Base-by-base conservation (phyloP, 1,140 invertebrate genomes). In the Dinoponera quadriceps region DNA sequence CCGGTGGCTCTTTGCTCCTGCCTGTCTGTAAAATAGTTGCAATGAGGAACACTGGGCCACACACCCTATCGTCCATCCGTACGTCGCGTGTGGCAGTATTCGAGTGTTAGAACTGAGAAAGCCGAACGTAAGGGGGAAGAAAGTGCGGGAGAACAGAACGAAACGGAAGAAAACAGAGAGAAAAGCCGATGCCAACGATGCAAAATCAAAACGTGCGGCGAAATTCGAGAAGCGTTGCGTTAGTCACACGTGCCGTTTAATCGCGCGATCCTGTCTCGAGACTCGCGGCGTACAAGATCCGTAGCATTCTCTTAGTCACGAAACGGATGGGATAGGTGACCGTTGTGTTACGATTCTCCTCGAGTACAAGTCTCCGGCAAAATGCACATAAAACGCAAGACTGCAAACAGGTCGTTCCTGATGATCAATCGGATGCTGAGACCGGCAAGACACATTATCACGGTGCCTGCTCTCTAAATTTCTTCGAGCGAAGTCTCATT, bases 351-450 rank as follows among this genome's bases (percentile, higher is more conserved):
- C 14, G 51, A 22, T 25, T 44, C 49, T 20, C 3, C 27, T 22
- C 16, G 27, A 9, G 20, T 11, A 82, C 1, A 63, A 57, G 11
- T 84, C 9, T 51, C n/a, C 22, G 20, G 69, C 55, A 80, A 71
- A 68, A 84, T 75, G 62, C 73, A 73, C n/a, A 20, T 82, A 65
- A 71, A 65, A 22, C n/a, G 13, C 20, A 68, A 49, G 48, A 62
- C 7, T 51, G 18, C 65, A 65, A 54, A 75, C 29, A 51, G 49
- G 33, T 49, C 25, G 5, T 48, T 65, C 83, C 48, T 60, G 5
- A 55, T n/a, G 3, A 1, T 81, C 22, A 66, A 59, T 62, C n/a
- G 11, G 13, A 27, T 16, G 5, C 3, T 74, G 20, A 44, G 14
- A 75, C 48, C 27, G 1, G 20, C 2, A 33, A 11, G 55, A 54